These are phyloP conservation scores for Muscicapa striata DNA, from an alignment of 2,797 vertebrate species.

Conservation along the genomic window DNA sequence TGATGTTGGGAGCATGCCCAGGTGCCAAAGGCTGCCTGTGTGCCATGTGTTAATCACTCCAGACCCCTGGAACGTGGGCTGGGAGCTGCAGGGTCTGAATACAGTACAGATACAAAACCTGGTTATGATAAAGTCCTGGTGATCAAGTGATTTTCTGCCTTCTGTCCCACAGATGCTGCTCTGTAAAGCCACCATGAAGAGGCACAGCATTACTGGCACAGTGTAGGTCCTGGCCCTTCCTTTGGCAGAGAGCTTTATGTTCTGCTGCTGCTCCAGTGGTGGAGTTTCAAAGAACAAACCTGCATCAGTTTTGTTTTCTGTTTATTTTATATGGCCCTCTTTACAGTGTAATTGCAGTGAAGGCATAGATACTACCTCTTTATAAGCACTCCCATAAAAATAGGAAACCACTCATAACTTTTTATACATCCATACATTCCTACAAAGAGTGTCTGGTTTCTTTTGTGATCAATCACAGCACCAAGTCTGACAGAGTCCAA, in stretches of 20 bases:
- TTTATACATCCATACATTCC: background rate
- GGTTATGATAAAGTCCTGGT: background rate
- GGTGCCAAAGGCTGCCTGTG: rapidly evolving
- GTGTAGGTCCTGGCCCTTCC: background rate
- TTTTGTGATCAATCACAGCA: background rate
- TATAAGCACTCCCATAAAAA: background rate
- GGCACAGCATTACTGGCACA: background rate
- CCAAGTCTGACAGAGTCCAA: background rate
- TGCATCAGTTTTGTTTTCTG: background rate
- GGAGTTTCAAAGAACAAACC: background rate
- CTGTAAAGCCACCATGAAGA: rapidly evolving
- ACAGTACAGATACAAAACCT: background rate
- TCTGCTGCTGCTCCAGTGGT: background rate
- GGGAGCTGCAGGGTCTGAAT: background rate
- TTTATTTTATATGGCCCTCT: background rate
- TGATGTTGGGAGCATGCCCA: background rate
- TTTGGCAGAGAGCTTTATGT: background rate
- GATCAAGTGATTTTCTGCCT: background rate
- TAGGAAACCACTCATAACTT: background rate
- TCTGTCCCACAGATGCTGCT: background rate
- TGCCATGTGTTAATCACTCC: rapidly evolving
- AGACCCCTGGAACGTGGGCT: background rate
- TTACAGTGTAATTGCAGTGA: background rate
- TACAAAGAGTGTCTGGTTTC: background rate
- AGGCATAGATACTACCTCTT: background rate